Evolutionary conservation across 1,140 invertebrate genomes (phyloP).

Genomic region (Atta colombica): DNA sequence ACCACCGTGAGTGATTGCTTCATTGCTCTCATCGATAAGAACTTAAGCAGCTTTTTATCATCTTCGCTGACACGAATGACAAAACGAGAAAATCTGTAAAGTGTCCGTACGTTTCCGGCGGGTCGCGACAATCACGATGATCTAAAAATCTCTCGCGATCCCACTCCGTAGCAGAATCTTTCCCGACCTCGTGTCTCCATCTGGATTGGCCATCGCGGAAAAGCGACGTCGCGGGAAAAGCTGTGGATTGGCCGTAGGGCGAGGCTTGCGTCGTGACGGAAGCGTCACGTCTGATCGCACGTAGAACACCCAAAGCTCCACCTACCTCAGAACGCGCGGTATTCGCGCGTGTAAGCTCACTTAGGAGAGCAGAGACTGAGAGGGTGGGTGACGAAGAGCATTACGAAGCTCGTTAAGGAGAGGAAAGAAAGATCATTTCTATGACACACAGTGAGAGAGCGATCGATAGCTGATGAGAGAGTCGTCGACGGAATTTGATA

Average conservation of each 20-base stretch:
- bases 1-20: slow-evolving; percentile 9
- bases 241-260: slow-evolving; percentile 83
- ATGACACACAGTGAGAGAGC: slow-evolving; percentile 4
- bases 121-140: slow-evolving; percentile 31
- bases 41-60: slow-evolving; percentile 43
- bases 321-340: slow-evolving; percentile 76
- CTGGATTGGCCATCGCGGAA: slow-evolving; percentile 79
- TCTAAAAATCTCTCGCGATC: slow-evolving; percentile 58
- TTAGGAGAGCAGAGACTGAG: not conserved
- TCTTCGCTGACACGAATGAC: slow-evolving; percentile 28
- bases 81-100: slow-evolving; percentile 55
- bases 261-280: slow-evolving; percentile 80
- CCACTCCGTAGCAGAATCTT: slow-evolving; percentile 61
- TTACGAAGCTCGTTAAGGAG: slow-evolving; percentile 34
- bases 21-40: not conserved
- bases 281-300: slow-evolving; percentile 64
- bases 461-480: slow-evolving; percentile 22
- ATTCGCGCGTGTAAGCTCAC: slow-evolving; percentile 59
- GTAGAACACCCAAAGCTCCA: slow-evolving; percentile 80
- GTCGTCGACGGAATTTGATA: not conserved
- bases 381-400: slow-evolving; percentile 38
- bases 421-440: slow-evolving; percentile 30
- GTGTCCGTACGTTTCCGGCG: slow-evolving; percentile 48
- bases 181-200: slow-evolving; percentile 21
- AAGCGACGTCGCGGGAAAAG: slow-evolving; percentile 70